Base-by-base conservation (phyloP, 2,113 vertebrate species). In the Bostrychus sinensis region DNA sequence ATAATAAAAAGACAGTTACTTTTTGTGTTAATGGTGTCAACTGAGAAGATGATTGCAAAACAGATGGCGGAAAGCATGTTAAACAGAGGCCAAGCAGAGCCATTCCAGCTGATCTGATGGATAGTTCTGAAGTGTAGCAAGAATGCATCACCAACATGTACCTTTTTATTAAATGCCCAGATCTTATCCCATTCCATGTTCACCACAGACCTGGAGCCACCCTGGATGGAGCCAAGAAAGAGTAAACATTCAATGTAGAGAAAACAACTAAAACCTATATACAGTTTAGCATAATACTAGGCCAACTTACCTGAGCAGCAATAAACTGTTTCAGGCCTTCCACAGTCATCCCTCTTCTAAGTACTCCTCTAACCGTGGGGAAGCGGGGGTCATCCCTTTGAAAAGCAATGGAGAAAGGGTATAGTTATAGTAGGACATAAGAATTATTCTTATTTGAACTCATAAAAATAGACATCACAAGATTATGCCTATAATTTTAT, bases 161-260 rank as follows among this genome's bases (percentile, higher is more conserved):
- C 97, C 96, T 98, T 99, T 88, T 98, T 99, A 83, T 99, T 99
- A 82, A 99, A 99, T 2, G 97, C 88, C 97, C 97, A 99, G 86
- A 99, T 97, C 92, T 99, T 99, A 91, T 99, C 97, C 97, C 97
- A 99, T 76, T 99, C 97, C 97, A 99, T 99, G 86, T 99, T 99
- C 66, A 99, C 97, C 0, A 99, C 95, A 38, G 97, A 98, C 56
- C 96, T 92, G 20, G 97, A 99, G 4, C 96, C 97, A 51, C 97
- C 97, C 97, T 99, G 64, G 14, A 82, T 54, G 36, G 13, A 41
- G 7, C 4, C 46, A 12, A 3, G n/a, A 67, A 11, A 7, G 12
- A 45, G 37, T 0, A 39, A 54, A 65, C 20, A 46, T 8, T 11
- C 19, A 13, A 45, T n/a, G n/a, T 16, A n/a, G 22, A 16, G 26